A percentile compares a stretch with the other conserved stretches of the same genome.
phyloP scores from a whole-genome alignment of 2,888 invertebrate species.

The Drosophila peninsularis region DNA sequence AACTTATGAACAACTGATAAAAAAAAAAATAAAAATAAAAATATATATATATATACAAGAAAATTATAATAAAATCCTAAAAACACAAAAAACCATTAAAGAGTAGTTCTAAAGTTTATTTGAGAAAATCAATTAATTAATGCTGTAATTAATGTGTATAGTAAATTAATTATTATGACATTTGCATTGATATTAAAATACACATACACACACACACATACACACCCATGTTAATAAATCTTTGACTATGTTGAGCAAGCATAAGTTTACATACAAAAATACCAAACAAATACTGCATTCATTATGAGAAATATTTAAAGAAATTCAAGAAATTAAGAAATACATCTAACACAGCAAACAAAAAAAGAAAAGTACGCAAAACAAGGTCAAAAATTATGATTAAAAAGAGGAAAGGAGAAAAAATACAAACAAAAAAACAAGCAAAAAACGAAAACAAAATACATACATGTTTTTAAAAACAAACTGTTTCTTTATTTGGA shows the following conservation, averaged over 20 bases:
- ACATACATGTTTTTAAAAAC: constrained; percentile 71
- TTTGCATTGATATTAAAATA: constrained; percentile 50
- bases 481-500: constrained; percentile 22
- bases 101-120: constrained; percentile 66
- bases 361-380: constrained; percentile 25
- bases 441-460: constrained; percentile 46
- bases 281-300: constrained; percentile 36
- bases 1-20: constrained; percentile 56
- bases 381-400: constrained; percentile 42
- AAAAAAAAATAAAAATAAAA: constrained; percentile 14
- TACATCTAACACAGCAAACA: constrained; percentile 36
- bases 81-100: constrained; percentile 18
- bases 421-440: constrained; percentile 15
- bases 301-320: constrained; percentile 38
- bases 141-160: constrained; percentile 77
- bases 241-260: constrained; percentile 44
- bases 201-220: constrained; percentile 16
- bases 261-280: constrained; percentile 11
- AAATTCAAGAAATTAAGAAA: constrained; percentile 14
- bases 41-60: not conserved
- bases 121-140: constrained; percentile 66
- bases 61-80: constrained; percentile 9
- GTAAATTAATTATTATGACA: constrained; percentile 68
- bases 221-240: constrained; percentile 45
- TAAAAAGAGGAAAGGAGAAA: constrained; percentile 43